Conservation (phyloP, 2,113 vertebrate genomes). For the Bos javanicus region DNA sequence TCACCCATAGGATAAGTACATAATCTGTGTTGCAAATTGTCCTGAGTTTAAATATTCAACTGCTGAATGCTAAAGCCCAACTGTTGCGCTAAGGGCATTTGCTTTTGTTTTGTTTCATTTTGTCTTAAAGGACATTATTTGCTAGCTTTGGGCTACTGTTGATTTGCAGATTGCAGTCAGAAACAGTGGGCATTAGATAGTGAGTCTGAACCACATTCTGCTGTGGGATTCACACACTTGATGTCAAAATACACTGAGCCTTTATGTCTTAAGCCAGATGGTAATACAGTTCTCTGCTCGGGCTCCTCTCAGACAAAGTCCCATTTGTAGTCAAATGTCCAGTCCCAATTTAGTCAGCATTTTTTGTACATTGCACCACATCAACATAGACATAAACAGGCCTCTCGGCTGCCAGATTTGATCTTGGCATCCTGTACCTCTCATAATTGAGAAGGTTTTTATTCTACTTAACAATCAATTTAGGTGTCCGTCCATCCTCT, state of each 20-base stretch:
- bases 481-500: neutral
- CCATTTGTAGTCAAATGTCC: conserved; percentile 42
- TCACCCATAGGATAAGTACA: neutral
- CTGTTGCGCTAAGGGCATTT: neutral
- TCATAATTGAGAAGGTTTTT: conserved; percentile 43
- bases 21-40: neutral
- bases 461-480: conserved; percentile 33
- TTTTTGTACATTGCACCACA: neutral
- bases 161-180: conserved; percentile 32
- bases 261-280: conserved; percentile 64
- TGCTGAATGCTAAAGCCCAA: neutral
- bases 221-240: neutral
- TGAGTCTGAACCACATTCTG: conserved; percentile 3
- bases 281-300: neutral
- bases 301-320: conserved; percentile 50
- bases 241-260: conserved; percentile 63
- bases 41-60: neutral
- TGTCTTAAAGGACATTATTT: neutral
- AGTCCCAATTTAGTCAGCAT: conserved; percentile 17
- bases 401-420: conserved; percentile 17
- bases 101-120: neutral
- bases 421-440: conserved; percentile 42
- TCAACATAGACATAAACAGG: neutral
- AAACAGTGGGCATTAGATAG: neutral
- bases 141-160: conserved; percentile 3